Evolutionary conservation across 2,797 vertebrate genomes (phyloP).

Genomic region (Myotis pilosus): DNA sequence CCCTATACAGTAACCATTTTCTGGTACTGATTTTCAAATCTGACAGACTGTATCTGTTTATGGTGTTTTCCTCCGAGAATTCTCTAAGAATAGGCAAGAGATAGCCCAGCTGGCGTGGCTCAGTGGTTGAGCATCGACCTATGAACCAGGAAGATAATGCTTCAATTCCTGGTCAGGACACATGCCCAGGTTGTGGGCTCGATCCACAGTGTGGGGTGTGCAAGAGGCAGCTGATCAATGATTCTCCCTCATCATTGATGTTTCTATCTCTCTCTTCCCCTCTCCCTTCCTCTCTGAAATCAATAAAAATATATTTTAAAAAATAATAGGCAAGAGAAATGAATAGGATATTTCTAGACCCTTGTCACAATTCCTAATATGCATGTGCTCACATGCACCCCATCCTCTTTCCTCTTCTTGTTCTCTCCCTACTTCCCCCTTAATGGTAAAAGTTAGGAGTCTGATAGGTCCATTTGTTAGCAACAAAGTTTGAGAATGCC

Average conservation of each 20-base stretch:
- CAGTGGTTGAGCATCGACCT: too few species aligned
- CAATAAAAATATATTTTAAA: too few species aligned
- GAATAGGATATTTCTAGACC: constrained; percentile 13
- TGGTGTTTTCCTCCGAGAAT: neutral
- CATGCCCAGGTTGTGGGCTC: too few species aligned
- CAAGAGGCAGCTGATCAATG: too few species aligned
- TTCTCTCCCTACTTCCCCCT: neutral
- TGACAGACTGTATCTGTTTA: constrained; percentile 2
- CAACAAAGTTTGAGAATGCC: constrained; percentile 45
- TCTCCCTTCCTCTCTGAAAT: too few species aligned
- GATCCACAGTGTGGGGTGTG: too few species aligned
- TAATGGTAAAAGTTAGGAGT: constrained; percentile 9
- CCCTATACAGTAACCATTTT: neutral
- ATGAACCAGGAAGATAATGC: too few species aligned
- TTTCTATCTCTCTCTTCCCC: too few species aligned
- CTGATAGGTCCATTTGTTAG: constrained; percentile 24
- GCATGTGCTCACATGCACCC: neutral
- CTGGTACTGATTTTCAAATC: constrained; percentile 27
- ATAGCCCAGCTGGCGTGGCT: too few species aligned
- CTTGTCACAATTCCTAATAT: constrained; percentile 9
- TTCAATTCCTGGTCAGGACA: too few species aligned
- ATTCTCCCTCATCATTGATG: too few species aligned
- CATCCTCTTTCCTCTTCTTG: neutral
- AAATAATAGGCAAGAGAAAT: neutral
- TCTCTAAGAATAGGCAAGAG: neutral